Evolutionary conservation across 2,113 vertebrate species (phyloP), one percentile per base, ranked within the genome.

Genomic region (Gila orcuttii): DNA sequence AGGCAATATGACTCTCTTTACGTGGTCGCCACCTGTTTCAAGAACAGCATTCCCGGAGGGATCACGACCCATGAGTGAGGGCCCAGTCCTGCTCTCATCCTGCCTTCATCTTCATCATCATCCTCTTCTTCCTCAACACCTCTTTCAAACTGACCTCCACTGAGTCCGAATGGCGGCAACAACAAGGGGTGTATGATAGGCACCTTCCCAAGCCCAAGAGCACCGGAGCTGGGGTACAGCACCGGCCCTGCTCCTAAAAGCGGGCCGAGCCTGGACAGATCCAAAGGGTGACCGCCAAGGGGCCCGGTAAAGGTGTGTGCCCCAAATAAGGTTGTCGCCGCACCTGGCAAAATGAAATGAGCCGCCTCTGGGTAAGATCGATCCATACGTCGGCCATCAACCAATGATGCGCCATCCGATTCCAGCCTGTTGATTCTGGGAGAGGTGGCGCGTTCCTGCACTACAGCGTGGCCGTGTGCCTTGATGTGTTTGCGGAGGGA

Each of bases 401-500:
- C 36, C 4, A 1, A 28, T 4, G 45, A 68, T 5, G 17, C 36
- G 33, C 28, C 79, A 1, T 86, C 52, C 3, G 13, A 25, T 28
- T 81, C 78, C 19, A 31, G 25, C 17, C 28, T 36, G 68, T 47
- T 82, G 42, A 45, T 66, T 17, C 57, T 85, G 42, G 75, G 13
- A 93, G 94, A 71, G 95, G 95, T 97, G 68, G 47, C 7, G 4
- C 6, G 47, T 79, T 98, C 96, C 0, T 95, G 95, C 36, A 96
- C 95, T 59, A 98, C 97, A 5, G 97, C 96, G 88, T 99, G 98
- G 10, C 98, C 98, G 0, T 99, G 98, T n/a, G 98, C 98, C 90
- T 99, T 99, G 95, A 99, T 98, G 95, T 99, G 98, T 86, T 99
- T 99, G 89, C 98, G 97, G 83, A 99, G 95, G 0, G 98, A 99